Conservation (phyloP, 2,113 vertebrate species). For the Colistium nudipinnis region DNA sequence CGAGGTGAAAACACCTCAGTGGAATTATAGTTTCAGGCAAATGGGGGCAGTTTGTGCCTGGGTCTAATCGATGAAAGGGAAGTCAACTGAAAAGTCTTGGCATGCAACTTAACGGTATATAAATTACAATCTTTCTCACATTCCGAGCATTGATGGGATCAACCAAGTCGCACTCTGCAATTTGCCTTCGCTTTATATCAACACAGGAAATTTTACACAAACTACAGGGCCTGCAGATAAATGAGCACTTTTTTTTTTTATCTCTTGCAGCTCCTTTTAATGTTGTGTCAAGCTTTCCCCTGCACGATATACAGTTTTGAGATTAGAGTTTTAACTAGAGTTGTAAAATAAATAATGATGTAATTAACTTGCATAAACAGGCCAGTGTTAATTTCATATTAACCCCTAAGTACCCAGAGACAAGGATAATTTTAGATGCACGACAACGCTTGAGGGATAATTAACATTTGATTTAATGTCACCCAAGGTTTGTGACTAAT, state of each 20-base stretch:
- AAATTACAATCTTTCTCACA: slow-evolving; percentile 13
- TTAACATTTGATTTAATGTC: slow-evolving; percentile 45
- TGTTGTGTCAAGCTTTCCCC: neutral
- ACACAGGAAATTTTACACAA: neutral
- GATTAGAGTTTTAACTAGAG: neutral
- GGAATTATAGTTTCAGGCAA: slow-evolving; percentile 13
- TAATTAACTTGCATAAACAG: neutral
- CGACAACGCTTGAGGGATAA: slow-evolving; percentile 12
- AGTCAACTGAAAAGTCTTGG: neutral
- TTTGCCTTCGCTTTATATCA: slow-evolving; percentile 8
- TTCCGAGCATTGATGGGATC: neutral
- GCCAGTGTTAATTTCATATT: slow-evolving; percentile 10
- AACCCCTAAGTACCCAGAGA: neutral
- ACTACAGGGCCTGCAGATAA: neutral
- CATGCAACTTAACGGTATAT: slow-evolving; percentile 2
- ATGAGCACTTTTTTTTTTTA: no score
- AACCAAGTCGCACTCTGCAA: neutral
- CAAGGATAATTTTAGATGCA: slow-evolving; percentile 1
- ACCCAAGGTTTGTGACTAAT: slow-evolving; percentile 21
- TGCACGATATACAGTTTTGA: neutral
- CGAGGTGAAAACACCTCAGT: slow-evolving; percentile 28
- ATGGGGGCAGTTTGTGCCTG: neutral
- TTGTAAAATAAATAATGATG: neutral
- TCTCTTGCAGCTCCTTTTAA: no score
- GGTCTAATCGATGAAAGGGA: slow-evolving; percentile 11